Evolutionary conservation across 2,797 vertebrate genomes (phyloP).

Genomic region (Silurus aristotelis): DNA sequence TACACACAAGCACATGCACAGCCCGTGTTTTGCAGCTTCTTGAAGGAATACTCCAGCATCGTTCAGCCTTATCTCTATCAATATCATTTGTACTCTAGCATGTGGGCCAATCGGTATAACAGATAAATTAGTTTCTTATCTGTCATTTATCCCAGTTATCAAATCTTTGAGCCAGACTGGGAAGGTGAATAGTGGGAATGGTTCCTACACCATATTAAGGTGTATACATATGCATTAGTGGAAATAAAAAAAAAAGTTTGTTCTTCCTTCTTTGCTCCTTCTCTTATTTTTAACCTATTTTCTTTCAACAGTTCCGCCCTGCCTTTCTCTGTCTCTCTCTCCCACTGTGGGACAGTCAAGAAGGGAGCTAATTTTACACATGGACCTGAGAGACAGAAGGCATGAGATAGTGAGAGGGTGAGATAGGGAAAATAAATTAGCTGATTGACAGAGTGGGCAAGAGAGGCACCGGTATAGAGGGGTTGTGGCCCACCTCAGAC

Average conservation of each 20-base stretch:
- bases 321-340: conserved; percentile 25
- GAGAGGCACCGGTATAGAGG: conserved; percentile 5
- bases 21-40: background rate
- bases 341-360: conserved; percentile 40
- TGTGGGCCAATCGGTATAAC: too few relatives aligned
- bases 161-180: background rate
- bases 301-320: background rate
- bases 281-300: background rate
- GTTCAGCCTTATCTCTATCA: background rate
- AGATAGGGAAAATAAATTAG: conserved; percentile 28
- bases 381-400: conserved; percentile 33
- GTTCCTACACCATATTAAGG: background rate
- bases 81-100: background rate
- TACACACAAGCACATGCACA: background rate
- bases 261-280: background rate
- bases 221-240: background rate
- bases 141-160: background rate
- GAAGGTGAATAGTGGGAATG: background rate
- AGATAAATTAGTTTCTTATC: too few relatives aligned
- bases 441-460: conserved; percentile 37
- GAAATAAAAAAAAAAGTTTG: background rate
- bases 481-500: conserved; percentile 53
- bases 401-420: conserved; percentile 38
- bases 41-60: background rate
- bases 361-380: conserved; percentile 51